Evolutionary conservation across 2,888 invertebrate genomes (phyloP), one percentile per base, ranked within the genome.

Genomic region (Acleris holmiana): DNA sequence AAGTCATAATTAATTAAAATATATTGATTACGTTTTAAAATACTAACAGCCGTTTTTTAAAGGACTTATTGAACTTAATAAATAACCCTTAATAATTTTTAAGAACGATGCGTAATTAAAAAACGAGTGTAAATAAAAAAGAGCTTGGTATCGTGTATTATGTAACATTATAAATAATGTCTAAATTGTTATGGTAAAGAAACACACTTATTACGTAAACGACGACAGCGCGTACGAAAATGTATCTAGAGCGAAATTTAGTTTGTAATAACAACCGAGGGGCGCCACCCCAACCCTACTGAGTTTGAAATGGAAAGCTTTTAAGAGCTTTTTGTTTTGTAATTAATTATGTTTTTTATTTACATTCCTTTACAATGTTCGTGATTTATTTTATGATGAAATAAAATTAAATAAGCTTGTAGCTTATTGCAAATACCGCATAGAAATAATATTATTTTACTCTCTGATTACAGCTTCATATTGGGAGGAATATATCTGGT

Each of bases 301-400:
- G 82, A 81, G 84, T 85, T 85, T 85, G 84, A 84, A 86, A 88
- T 85, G 86, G 86, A 90, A 89, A 89, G 91, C 89, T 89, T 90
- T 91, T 91, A 89, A 89, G 87, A 88, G 90, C 87, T 90, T 89
- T 89, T 91, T 91, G 89, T 89, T 89, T 88, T 82, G 84, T 90
- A 89, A 91, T 91, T 90, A 89, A 85, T 88, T 89, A 84, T 82
- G 78, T 84, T 86, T 84, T 69, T 84, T 83, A 82, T 85, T 83
- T 83, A 80, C 77, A 78, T 78, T 80, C 73, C 74, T 80, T 78
- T 75, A 74, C 74, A 72, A 79, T 82, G 76, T 80, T 79, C 50
- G 75, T 80, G 76, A 76, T 79, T 82, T 69, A 69, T 53, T 44
- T 64, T 46, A 53, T 59, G 35, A 61, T 18, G 46, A 46, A 55